These are phyloP conservation scores for Piprites chloris DNA, from an alignment of 2,113 vertebrate genomes.

Conservation along the genomic window DNA sequence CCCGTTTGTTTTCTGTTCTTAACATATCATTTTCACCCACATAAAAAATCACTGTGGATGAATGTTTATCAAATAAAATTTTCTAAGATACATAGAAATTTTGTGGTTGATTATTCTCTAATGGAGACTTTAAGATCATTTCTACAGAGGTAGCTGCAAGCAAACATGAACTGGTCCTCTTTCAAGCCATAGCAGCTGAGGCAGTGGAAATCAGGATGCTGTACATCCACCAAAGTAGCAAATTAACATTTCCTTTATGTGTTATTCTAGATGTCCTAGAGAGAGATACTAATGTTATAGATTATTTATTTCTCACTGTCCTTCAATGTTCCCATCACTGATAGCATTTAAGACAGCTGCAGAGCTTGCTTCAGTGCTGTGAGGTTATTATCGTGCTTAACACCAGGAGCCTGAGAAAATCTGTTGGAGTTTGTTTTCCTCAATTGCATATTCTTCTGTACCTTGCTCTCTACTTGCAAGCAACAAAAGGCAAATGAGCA, in stretches of 20 bases:
- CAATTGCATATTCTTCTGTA: neutral
- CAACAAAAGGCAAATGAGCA: neutral
- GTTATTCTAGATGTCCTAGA: neutral
- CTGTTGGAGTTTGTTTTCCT: neutral
- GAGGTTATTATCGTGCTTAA: neutral
- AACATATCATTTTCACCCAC: neutral
- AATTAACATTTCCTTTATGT: neutral
- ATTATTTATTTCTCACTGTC: neutral
- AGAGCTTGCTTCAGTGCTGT: neutral
- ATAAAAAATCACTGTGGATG: neutral
- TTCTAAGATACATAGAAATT: neutral
- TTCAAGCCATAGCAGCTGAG: neutral
- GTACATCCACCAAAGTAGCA: fast-evolving
- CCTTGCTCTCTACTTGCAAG: neutral
- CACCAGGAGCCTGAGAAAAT: neutral
- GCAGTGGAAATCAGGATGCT: neutral
- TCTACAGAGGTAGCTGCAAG: neutral
- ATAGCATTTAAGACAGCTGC: neutral
- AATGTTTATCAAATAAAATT: neutral
- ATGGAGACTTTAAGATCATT: neutral
- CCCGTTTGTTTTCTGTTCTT: neutral
- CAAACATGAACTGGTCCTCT: neutral
- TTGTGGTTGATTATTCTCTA: neutral
- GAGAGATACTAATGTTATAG: neutral
- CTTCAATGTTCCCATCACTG: neutral